These are phyloP conservation scores for Lithosia quadra DNA, from an alignment of 2,888 invertebrate species.

Conservation along the genomic window DNA sequence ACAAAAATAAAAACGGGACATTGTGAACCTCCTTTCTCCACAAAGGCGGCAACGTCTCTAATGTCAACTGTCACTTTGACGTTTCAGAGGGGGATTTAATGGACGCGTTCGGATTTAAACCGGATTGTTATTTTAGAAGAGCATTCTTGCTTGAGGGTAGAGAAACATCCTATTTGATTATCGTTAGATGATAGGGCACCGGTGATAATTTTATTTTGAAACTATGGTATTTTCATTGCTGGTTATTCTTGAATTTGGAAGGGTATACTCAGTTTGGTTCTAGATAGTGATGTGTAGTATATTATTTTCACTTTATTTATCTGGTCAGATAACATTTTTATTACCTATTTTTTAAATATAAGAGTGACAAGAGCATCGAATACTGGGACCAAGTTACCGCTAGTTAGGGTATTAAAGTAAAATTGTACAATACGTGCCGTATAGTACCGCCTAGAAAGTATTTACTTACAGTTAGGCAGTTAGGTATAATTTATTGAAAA, in stretches of 20 bases:
- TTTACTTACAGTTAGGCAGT: no score
- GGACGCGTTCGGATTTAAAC: slow-evolving; percentile 73
- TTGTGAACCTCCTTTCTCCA: slow-evolving; percentile 37
- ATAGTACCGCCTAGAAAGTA: no score
- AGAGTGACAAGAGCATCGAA: no score
- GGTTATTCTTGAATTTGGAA: neutral
- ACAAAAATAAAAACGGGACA: slow-evolving; percentile 25
- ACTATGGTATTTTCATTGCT: neutral
- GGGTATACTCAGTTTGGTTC: neutral
- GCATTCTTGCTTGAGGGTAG: slow-evolving; percentile 43
- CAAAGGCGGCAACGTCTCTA: slow-evolving; percentile 65
- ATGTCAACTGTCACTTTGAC: slow-evolving; percentile 80
- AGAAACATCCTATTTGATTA: slow-evolving; percentile 49
- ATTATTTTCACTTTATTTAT: no score
- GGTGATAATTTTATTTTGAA: slow-evolving; percentile 12
- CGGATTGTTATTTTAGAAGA: slow-evolving; percentile 72
- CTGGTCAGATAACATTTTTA: no score
- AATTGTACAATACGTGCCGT: no score
- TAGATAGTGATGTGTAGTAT: neutral
- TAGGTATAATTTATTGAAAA: no score
- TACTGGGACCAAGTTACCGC: no score
- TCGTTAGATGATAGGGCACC: slow-evolving; percentile 17
- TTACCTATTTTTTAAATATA: no score
- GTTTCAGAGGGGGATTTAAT: slow-evolving; percentile 71
- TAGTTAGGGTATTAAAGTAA: no score